Base-by-base conservation (phyloP, 2,113 vertebrate species). In the Pseudopipra pipra region DNA sequence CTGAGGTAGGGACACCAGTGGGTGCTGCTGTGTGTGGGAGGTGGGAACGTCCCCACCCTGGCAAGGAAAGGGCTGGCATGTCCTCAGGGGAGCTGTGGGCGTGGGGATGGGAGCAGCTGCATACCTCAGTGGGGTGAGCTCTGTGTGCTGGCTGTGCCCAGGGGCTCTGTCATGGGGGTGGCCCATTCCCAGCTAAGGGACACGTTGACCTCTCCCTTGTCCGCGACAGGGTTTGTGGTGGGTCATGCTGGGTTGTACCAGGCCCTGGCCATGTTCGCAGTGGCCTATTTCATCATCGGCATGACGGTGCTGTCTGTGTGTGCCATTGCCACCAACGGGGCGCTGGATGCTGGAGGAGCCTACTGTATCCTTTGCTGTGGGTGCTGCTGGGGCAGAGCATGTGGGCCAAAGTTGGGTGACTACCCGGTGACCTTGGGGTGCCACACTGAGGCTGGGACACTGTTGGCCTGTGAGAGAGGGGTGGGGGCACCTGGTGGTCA, bases 291-390 rank as follows among this genome's bases (percentile, higher is more conserved):
- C 96, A 99, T 99, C 98, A 99, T 99, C 21, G 98, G 98, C 56
- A 99, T 99, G 98, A 99, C 99, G 0, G 99, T 99, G 72, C 97
- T 99, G 46, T 99, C 99, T 0, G 98, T 99, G 49, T 99, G 99
- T 35, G 99, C 99, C 78, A 99, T 99, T 46, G 99, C 99, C 54
- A 99, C 99, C 95, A 99, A 99, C 0, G 99, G 99, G 78, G 99
- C 99, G 0, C 97, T 99, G 96, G 99, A 99, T 35, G 99, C 99
- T 0, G 99, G 99, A 10, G 99, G 99, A 79, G 99, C 99, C 51
- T 99, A 99, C 91, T 99, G 99, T 99, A 99, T 99, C 98, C 98
- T 98, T 96, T 87, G 31, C 59, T 81, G 25, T 54, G 65, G 65
- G 30, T 81, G 61, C 43, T 94, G 41, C 55, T 4, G 13, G 73